Evolutionary conservation across 2,797 vertebrate species (phyloP), one percentile per base, ranked within the genome.

Genomic region (Pangasius djambal): DNA sequence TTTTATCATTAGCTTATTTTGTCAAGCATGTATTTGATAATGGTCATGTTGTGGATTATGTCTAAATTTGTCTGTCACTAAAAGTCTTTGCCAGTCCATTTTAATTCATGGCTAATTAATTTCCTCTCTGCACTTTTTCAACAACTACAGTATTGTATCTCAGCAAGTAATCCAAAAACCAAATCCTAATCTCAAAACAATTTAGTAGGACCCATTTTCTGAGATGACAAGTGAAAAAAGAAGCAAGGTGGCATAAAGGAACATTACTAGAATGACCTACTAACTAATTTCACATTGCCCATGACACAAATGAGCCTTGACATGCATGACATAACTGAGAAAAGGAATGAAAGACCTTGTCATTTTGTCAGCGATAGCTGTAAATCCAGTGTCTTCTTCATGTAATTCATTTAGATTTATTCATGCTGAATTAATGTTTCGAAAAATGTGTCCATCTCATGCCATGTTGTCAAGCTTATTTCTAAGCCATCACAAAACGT

Each of bases 41-140:
- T 77, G 13, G n/a, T 88, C 22, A 69, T 9, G 28, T 65, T 78
- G 44, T 57, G 74, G 16, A n/a, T 85, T 85, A 55, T n/a, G 7
- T 67, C 31, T 67, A 18, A 40, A 50, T 74, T 61, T 61, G 34
- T 61, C 12, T 12, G 8, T 25, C n/a, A 75, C 44, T 13, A 74
- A 48, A 34, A 88, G 40, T 34, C 20, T 52, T 84, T 59, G 31
- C 52, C 44, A n/a, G 34, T 83, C 44, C 15, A 31, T 78, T 85
- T 77, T 65, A 88, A 85, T 85, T 50, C 34, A 65, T 22, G 31
- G 75, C 8, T 52, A 85, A 65, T 72, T 9, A 28, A 55, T 82
- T 70, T 82, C 13, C 65, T 44, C 34, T 3, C 67, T 44, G 31
- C 37, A 20, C 37, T 84, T 67, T 78, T n/a, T 10, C 83, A 77